A percentile compares a stretch with the other conserved stretches of the same genome.
Evolutionary conservation across 2,797 vertebrate species (phyloP).

Genomic region (Salmo trutta): DNA sequence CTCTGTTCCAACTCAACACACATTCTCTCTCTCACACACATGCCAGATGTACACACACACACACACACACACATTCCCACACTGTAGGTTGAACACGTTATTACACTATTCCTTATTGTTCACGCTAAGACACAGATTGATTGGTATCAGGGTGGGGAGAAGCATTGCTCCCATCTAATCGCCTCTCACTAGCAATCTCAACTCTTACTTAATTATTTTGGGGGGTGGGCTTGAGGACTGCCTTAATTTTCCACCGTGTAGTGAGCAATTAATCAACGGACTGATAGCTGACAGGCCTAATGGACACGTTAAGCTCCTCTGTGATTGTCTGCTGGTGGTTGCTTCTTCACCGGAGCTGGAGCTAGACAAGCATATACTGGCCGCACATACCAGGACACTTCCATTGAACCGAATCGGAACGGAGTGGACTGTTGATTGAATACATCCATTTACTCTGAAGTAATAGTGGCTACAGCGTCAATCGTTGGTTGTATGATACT

Average conservation of each 20-base stretch:
- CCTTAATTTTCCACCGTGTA: conserved; percentile 70
- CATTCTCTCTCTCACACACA: not conserved
- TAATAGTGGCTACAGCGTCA: conserved; percentile 44
- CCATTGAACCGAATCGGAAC: conserved; percentile 52
- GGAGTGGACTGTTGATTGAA: conserved; percentile 26
- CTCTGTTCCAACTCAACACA: conserved; percentile 21
- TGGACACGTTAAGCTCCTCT: conserved; percentile 65
- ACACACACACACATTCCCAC: conserved; percentile 21
- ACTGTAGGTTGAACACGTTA: conserved; percentile 45
- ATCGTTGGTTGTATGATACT: conserved; percentile 46
- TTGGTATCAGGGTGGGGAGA: conserved; percentile 25
- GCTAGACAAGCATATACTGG: conserved; percentile 63
- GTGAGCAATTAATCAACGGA: conserved; percentile 72
- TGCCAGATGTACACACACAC: not conserved
- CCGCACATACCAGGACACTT: conserved; percentile 58
- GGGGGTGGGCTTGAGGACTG: conserved; percentile 53
- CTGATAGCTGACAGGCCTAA: conserved; percentile 72
- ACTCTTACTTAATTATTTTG: conserved; percentile 72
- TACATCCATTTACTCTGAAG: conserved; percentile 55
- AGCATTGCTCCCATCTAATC: conserved; percentile 36
- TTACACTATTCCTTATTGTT: conserved; percentile 38
- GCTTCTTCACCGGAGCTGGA: conserved; percentile 51
- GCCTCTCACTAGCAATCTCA: conserved; percentile 59
- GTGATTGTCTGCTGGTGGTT: conserved; percentile 66
- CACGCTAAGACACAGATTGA: conserved; percentile 27